Base-by-base conservation (phyloP, 2,113 vertebrate species). In the Nesoenas mayeri region DNA sequence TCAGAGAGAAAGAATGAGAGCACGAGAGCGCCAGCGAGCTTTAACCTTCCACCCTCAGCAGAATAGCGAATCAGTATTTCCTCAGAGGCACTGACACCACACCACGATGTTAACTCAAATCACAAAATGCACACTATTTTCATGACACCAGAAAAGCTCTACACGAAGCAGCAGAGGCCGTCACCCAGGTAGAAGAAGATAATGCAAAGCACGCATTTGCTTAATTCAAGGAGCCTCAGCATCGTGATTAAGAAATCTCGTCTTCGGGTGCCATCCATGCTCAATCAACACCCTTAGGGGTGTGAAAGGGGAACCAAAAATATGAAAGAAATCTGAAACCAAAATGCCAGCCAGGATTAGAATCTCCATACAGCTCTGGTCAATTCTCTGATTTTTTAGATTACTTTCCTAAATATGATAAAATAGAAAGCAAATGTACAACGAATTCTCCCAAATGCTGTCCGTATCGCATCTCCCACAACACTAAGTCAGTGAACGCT, bases 31-130 rank as follows among this genome's bases (percentile, higher is more conserved):
- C 93, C 88, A 88, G 85, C 40, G 67, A 89, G 89, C 81, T 93
- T 91, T 65, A 91, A 93, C 91, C 90, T 77, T 78, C 57, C 77
- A 91, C 86, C 80, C 57, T 88, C 61, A 29, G 69, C 77, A 92
- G 75, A 81, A 86, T 34, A 91, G 92, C 53, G 77, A 84, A 71
- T 74, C 32, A 86, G 11, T 74, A 42, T 90, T 93, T 97, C 90
- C 70, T 89, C 20, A 40, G 77, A 64, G 65, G 40, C 62, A 67
- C 65, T 17, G 29, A 56, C 21, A 69, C 77, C 89, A 81, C 5
- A n/a, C 29, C 42, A 56, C 34, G 74, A 86, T 44, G 42, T 50
- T 85, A 82, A 90, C 71, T 28, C 31, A 7, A 51, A 78, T 80
- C 65, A 81, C 72, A 62, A 86, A 94, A 73, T 2, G 31, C 42